These are phyloP conservation scores for Catocala nupta DNA, from an alignment of 2,888 invertebrate genomes.

Conservation along the genomic window DNA sequence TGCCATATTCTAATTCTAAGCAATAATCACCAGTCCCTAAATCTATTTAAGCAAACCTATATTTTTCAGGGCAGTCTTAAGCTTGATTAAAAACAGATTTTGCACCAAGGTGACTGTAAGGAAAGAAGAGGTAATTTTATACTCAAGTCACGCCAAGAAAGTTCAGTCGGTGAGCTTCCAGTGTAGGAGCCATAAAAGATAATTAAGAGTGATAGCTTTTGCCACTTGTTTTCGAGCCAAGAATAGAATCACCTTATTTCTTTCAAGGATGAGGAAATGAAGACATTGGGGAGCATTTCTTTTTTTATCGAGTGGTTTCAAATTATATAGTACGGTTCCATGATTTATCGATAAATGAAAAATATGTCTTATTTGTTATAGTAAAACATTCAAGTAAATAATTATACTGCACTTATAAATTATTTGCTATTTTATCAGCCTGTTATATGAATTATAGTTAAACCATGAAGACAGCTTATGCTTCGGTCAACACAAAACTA, in stretches of 20 bases:
- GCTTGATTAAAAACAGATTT: constrained; percentile 1
- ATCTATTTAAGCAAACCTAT: background rate
- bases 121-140: constrained; percentile 12
- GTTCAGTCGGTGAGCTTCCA: constrained; percentile 9
- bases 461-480: too few species aligned
- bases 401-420: too few species aligned
- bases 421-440: too few species aligned
- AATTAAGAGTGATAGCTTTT: constrained; percentile 22
- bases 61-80: background rate
- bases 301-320: constrained; percentile 4
- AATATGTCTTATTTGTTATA: too few species aligned
- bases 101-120: background rate
- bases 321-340: background rate
- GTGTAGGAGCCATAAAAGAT: constrained; percentile 16
- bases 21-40: too few species aligned
- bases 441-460: too few species aligned
- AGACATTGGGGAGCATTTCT: constrained; percentile 4
- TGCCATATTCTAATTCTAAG: too few species aligned
- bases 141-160: constrained; percentile 17
- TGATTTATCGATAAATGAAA: too few species aligned
- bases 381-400: too few species aligned
- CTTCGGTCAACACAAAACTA: too few species aligned
- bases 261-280: constrained; percentile 3
- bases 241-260: constrained; percentile 1
- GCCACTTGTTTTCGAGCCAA: constrained; percentile 11